These are phyloP conservation scores for Corythornis cristatus DNA, from an alignment of 2,113 vertebrate species.

Conservation along the genomic window DNA sequence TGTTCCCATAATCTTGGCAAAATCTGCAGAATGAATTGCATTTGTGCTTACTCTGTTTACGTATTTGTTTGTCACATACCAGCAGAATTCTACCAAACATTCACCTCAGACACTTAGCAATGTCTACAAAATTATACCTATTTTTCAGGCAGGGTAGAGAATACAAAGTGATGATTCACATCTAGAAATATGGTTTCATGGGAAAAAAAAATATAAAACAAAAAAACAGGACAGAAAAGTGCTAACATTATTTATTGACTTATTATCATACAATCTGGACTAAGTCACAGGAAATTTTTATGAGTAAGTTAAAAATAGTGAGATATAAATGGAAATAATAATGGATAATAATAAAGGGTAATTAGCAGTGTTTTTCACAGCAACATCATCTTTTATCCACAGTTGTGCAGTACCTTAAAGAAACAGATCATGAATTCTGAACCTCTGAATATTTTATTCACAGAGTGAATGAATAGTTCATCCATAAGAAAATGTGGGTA, in stretches of 20 bases:
- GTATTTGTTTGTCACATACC: slow-evolving; percentile 36
- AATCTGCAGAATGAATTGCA: slow-evolving; percentile 33
- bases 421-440: slow-evolving; percentile 14
- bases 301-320: slow-evolving; percentile 74
- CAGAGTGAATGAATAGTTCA: background rate
- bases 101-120: slow-evolving; percentile 47
- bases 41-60: slow-evolving; percentile 29
- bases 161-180: slow-evolving; percentile 46
- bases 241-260: slow-evolving; percentile 68
- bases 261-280: slow-evolving; percentile 75
- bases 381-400: background rate
- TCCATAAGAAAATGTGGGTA: background rate
- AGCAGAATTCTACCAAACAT: slow-evolving; percentile 24
- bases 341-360: slow-evolving; percentile 26
- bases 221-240: slow-evolving; percentile 1
- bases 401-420: background rate
- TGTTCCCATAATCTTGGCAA: slow-evolving; percentile 35
- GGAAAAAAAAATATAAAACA: slow-evolving; percentile 1
- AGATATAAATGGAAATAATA: slow-evolving; percentile 52
- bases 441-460: background rate
- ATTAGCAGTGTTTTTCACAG: slow-evolving; percentile 32
- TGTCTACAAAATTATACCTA: slow-evolving; percentile 37
- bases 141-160: slow-evolving; percentile 22
- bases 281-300: slow-evolving; percentile 67
- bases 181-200: slow-evolving; percentile 41